Evolutionary conservation across 2,888 invertebrate genomes (phyloP).

Genomic region (Sussaba pulchella): DNA sequence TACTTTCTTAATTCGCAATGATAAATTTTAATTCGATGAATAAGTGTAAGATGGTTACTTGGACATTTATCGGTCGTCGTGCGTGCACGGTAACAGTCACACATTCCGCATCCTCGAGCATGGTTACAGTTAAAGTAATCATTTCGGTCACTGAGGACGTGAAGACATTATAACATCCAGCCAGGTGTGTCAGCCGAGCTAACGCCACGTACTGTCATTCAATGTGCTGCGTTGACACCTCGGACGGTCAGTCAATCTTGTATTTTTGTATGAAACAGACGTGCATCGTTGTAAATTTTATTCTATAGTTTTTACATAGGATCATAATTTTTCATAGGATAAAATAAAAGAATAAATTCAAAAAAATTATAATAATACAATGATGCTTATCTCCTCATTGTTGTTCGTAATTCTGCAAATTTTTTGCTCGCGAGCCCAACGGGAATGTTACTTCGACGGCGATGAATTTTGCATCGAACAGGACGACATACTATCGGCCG

Average conservation of each 20-base stretch:
- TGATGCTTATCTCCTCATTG: conserved; percentile 48
- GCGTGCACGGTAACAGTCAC: conserved; percentile 14
- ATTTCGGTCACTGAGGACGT: conserved; percentile 71
- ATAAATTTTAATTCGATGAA: too few species aligned
- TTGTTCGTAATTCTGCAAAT: conserved; percentile 34
- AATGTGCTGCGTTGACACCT: conserved; percentile 39
- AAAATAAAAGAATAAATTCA: background rate
- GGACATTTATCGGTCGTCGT: background rate
- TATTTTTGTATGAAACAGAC: conserved; percentile 11
- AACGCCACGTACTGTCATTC: conserved; percentile 11
- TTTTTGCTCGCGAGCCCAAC: conserved; percentile 57
- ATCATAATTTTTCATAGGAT: too few species aligned
- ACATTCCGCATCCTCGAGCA: conserved; percentile 48
- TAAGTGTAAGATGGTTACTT: background rate
- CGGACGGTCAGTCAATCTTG: conserved; percentile 20
- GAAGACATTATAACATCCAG: conserved; percentile 70
- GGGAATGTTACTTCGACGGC: conserved; percentile 81
- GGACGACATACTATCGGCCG: conserved; percentile 89
- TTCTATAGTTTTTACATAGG: too few species aligned
- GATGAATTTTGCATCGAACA: conserved; percentile 85
- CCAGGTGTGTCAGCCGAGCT: conserved; percentile 67
- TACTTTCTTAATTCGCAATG: too few species aligned
- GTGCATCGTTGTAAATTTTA: background rate
- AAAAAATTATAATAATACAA: background rate
- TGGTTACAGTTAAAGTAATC: conserved; percentile 78